Evolutionary conservation across 2,113 vertebrate genomes (phyloP).

Genomic region (Silurus glanis): DNA sequence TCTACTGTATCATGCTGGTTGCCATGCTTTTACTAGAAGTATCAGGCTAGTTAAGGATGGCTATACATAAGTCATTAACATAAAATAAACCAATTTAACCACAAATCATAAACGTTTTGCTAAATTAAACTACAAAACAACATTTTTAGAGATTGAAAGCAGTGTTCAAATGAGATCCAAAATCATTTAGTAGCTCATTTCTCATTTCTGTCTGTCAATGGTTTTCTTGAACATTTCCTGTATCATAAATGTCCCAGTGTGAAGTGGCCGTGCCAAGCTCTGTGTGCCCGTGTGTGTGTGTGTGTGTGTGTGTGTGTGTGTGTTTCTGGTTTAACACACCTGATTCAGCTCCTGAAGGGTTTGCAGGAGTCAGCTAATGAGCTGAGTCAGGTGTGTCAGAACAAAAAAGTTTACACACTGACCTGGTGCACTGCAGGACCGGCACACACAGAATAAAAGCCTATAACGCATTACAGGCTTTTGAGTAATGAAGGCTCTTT

Average conservation of each 20-base stretch:
- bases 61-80: background rate
- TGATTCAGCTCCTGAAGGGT: conserved; percentile 24
- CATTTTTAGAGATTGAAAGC: no score
- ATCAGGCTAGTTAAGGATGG: background rate
- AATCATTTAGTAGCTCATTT: background rate
- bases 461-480: background rate
- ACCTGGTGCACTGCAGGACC: conserved; percentile 1
- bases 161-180: no score
- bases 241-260: conserved; percentile 10
- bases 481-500: background rate
- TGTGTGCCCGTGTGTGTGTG: no score
- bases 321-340: background rate
- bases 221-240: background rate
- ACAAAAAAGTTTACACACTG: conserved; percentile 15
- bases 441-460: background rate
- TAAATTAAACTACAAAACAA: background rate
- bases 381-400: conserved; percentile 28
- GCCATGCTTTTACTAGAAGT: background rate
- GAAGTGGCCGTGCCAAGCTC: background rate
- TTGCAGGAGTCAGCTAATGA: conserved; percentile 24
- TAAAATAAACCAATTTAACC: background rate
- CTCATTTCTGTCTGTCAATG: background rate
- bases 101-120: background rate
- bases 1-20: background rate
- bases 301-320: background rate